A percentile compares a stretch with the other conserved stretches of the same genome.
Evolutionary conservation across 2,113 vertebrate genomes (phyloP).

Genomic region (Rostratula benghalensis): DNA sequence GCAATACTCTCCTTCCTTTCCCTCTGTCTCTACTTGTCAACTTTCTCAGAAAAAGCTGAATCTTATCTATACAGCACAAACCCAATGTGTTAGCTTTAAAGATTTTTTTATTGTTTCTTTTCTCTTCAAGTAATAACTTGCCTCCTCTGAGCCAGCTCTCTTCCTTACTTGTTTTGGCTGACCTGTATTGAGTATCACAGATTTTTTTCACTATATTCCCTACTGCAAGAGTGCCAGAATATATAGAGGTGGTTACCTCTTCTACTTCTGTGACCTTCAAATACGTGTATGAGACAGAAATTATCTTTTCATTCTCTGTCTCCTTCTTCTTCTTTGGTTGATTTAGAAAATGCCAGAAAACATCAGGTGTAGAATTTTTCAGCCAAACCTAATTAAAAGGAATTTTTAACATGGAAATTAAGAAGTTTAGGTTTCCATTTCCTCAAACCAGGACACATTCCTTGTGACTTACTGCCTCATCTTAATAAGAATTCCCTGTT

Average conservation of each 20-base stretch:
- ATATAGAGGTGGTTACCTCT: background rate
- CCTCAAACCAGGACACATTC: background rate
- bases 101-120: background rate
- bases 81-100: background rate
- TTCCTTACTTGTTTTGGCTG: background rate
- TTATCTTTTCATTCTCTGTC: background rate
- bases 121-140: background rate
- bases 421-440: conserved; percentile 32
- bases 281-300: background rate
- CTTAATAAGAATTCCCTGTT: conserved; percentile 52
- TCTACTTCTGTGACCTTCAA: background rate
- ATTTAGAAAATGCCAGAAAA: background rate
- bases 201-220: background rate
- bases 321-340: conserved; percentile 17
- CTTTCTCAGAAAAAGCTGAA: background rate
- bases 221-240: background rate
- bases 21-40: background rate
- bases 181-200: background rate
- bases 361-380: conserved; percentile 33
- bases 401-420: conserved; percentile 64
- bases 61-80: background rate
- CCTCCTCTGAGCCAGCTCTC: background rate
- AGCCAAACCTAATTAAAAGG: conserved; percentile 61
- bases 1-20: background rate
- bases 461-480: conserved; percentile 49